Conservation (phyloP, 2,888 invertebrate species). For the Harmothoe impar region DNA sequence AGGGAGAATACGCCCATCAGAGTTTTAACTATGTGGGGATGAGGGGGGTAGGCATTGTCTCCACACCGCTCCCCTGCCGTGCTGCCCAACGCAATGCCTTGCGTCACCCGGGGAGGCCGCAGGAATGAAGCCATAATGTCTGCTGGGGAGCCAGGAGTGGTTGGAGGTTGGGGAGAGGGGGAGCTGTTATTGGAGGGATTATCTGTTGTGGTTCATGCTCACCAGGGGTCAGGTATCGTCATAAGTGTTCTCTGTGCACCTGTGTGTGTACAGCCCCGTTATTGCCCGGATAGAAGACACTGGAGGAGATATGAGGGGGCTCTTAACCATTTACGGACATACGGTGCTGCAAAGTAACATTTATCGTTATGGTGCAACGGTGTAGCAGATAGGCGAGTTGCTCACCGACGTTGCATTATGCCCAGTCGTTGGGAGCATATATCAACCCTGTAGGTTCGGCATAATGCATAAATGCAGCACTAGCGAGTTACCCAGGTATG, state of each 20-base stretch:
- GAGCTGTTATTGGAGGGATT: neutral
- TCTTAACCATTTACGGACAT: too few species aligned
- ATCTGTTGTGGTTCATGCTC: neutral
- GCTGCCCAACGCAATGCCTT: neutral
- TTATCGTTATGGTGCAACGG: too few species aligned
- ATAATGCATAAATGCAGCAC: too few species aligned
- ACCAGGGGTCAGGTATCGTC: neutral
- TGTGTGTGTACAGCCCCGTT: neutral
- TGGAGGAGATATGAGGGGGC: too few species aligned
- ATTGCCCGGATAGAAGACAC: neutral
- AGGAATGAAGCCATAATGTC: constrained; percentile 15
- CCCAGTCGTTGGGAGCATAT: too few species aligned
- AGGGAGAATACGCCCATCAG: constrained; percentile 40
- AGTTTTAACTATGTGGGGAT: constrained; percentile 13
- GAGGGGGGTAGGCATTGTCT: neutral
- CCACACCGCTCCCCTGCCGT: neutral
- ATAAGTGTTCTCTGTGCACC: neutral
- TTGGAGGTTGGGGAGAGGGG: neutral
- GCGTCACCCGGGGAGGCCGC: neutral
- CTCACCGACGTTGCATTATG: too few species aligned
- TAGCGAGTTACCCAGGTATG: too few species aligned
- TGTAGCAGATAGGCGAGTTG: too few species aligned
- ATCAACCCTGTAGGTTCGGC: too few species aligned
- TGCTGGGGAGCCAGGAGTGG: neutral
- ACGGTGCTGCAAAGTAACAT: too few species aligned